phyloP scores from a whole-genome alignment of 1,140 invertebrate genomes.

The Callitettix versicolor region DNA sequence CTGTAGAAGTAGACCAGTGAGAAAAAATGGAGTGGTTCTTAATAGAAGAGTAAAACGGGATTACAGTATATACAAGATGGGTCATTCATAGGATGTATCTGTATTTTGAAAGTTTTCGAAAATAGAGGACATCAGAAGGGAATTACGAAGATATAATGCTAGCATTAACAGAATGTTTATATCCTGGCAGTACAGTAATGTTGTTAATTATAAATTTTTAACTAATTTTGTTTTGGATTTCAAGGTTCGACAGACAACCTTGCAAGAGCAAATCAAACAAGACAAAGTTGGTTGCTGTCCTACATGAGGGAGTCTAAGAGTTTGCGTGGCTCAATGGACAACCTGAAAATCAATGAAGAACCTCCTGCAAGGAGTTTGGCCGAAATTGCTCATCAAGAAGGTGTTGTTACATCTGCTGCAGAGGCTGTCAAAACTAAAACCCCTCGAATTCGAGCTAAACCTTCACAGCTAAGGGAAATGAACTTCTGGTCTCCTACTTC shows the following conservation, averaged over 20 bases:
- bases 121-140: too few species aligned
- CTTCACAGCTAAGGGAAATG: slow-evolving; percentile 64
- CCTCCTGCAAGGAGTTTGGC: neutral
- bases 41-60: too few species aligned
- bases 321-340: slow-evolving; percentile 2
- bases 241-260: slow-evolving; percentile 5
- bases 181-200: too few species aligned
- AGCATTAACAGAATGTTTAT: too few species aligned
- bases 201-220: too few species aligned
- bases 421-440: neutral
- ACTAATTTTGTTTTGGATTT: neutral
- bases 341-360: slow-evolving; percentile 9
- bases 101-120: too few species aligned
- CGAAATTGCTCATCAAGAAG: neutral
- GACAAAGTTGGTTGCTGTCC: slow-evolving; percentile 6
- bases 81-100: too few species aligned
- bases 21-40: too few species aligned
- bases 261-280: neutral
- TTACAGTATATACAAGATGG: too few species aligned
- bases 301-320: slow-evolving; percentile 6
- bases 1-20: too few species aligned
- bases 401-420: neutral
- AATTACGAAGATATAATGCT: too few species aligned
- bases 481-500: slow-evolving; percentile 76
- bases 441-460: slow-evolving; percentile 39